These are phyloP conservation scores for Falco naumanni DNA, from an alignment of 2,797 vertebrate species.

Conservation along the genomic window DNA sequence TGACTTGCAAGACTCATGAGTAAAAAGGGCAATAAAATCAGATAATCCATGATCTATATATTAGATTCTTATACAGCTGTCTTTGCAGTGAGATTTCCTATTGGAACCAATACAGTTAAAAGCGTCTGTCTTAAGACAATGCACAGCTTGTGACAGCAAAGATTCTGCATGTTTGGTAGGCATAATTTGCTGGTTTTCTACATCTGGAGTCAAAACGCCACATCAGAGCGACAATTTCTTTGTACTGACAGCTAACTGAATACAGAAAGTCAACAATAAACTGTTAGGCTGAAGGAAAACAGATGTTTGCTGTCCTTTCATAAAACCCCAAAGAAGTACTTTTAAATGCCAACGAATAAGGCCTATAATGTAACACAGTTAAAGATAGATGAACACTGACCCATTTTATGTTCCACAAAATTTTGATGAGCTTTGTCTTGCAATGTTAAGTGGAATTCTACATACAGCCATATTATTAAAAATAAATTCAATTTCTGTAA, in stretches of 20 bases:
- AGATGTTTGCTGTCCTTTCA: not conserved
- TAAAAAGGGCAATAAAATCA: not conserved
- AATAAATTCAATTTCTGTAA: not conserved
- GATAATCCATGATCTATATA: not conserved
- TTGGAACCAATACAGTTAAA: not conserved
- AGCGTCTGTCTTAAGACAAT: not conserved
- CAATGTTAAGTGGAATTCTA: not conserved
- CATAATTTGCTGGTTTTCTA: constrained; percentile 28
- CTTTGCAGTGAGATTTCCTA: not conserved
- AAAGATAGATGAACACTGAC: not conserved
- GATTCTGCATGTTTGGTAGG: not conserved
- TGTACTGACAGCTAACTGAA: constrained; percentile 27
- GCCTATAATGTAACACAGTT: not conserved
- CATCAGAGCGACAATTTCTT: constrained; percentile 26
- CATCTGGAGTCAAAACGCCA: constrained; percentile 41
- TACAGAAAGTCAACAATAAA: constrained; percentile 16
- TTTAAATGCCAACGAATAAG: not conserved
- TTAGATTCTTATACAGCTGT: not conserved
- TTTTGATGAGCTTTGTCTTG: not conserved
- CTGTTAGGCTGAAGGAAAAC: constrained; percentile 5
- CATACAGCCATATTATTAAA: not conserved
- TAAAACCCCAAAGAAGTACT: not conserved
- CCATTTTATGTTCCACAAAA: not conserved
- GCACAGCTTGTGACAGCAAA: not conserved
- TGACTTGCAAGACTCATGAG: not conserved